Evolutionary conservation across 2,888 invertebrate genomes (phyloP).

Genomic region (Glyphotaelius pellucidus): DNA sequence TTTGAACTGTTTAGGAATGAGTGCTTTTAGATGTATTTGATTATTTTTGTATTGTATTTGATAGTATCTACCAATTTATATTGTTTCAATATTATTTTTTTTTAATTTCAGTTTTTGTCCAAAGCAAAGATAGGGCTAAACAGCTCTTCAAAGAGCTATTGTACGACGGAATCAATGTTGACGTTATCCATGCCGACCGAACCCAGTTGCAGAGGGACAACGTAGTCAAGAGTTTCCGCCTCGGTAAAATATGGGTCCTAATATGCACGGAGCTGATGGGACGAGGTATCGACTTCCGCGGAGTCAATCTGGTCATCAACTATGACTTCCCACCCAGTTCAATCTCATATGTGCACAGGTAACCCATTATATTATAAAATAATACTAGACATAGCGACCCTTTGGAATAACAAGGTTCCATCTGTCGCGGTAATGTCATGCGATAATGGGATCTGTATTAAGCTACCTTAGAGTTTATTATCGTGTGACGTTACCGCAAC

Average conservation of each 20-base stretch:
- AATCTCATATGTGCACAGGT: constrained; percentile 95
- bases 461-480: no score
- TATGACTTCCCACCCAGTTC: constrained; percentile 96
- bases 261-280: constrained; percentile 98
- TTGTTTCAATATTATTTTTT: neutral
- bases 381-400: no score
- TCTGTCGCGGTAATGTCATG: no score
- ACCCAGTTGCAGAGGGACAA: constrained; percentile 94
- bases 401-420: no score
- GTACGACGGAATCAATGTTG: constrained; percentile 95
- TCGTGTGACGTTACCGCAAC: no score
- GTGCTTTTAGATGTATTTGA: no score
- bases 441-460: no score
- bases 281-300: constrained; percentile 97
- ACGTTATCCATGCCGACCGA: constrained; percentile 94
- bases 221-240: constrained; percentile 92
- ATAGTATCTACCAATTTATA: neutral
- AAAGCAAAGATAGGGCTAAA: constrained; percentile 94
- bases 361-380: neutral
- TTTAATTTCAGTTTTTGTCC: constrained; percentile 74
- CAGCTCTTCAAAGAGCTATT: constrained; percentile 93
- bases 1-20: no score
- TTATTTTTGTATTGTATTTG: no score
- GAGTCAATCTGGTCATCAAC: constrained; percentile 97
- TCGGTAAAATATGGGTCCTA: constrained; percentile 95